A percentile compares a stretch with the other conserved stretches of the same genome.
Evolutionary conservation across 2,888 invertebrate species (phyloP).

Genomic region (Mongoloraphidia duomilia): DNA sequence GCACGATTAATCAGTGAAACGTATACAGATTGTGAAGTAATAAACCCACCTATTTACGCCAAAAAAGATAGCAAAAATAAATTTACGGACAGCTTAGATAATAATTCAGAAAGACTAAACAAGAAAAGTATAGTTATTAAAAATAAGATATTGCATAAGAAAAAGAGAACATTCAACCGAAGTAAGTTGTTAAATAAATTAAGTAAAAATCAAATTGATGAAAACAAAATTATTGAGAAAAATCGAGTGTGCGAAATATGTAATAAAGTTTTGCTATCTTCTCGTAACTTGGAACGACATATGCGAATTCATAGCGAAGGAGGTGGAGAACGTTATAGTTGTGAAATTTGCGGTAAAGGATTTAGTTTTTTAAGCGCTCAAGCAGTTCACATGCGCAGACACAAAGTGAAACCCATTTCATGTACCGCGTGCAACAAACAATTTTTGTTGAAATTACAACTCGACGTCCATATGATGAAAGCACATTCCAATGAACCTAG

Average conservation of each 20-base stretch:
- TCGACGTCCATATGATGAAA: not conserved
- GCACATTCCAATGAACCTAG: not conserved
- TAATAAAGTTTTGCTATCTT: not conserved
- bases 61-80: too few relatives aligned
- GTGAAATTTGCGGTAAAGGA: not conserved
- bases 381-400: not conserved
- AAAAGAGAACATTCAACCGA: too few relatives aligned
- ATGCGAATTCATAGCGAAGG: slow-evolving; percentile 22
- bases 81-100: too few relatives aligned
- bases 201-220: too few relatives aligned
- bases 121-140: too few relatives aligned
- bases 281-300: not conserved
- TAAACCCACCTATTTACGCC: too few relatives aligned
- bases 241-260: slow-evolving; percentile 2
- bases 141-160: too few relatives aligned
- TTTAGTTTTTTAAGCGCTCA: not conserved
- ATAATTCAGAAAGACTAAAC: too few relatives aligned
- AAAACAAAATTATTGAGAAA: not conserved
- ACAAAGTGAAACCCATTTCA: not conserved
- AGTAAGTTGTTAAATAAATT: too few relatives aligned
- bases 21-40: too few relatives aligned
- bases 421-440: not conserved
- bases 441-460: not conserved
- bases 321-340: slow-evolving; percentile 1
- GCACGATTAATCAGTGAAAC: not conserved